Percentiles rank a stretch among this genome's conserved stretches.
phyloP scores from a whole-genome alignment of 1,140 invertebrate species.

The Nylanderia fulva region DNA sequence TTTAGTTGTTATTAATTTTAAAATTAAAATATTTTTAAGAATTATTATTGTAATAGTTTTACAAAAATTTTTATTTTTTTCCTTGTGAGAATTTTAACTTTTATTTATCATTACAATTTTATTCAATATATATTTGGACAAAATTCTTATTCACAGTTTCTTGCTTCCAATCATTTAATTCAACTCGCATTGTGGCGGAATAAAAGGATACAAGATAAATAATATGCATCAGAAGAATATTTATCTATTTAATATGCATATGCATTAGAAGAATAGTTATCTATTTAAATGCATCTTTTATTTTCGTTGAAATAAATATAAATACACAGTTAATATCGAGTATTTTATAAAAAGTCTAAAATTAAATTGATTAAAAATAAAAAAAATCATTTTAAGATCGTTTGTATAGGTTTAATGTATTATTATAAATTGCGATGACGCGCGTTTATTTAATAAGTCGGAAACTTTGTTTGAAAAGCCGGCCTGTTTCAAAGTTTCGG shows the following conservation, averaged over 20 bases:
- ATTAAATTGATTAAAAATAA: background rate
- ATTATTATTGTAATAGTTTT: background rate
- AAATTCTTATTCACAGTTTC: background rate
- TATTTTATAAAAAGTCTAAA: background rate
- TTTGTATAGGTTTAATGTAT: no score
- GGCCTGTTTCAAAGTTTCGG: background rate
- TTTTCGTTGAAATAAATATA: background rate
- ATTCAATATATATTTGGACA: background rate
- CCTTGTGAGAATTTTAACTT: no score
- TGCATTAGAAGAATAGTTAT: no score
- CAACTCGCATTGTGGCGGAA: background rate
- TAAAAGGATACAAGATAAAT: constrained; percentile 15
- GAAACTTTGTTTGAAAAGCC: background rate
- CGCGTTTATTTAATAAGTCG: background rate
- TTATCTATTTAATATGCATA: no score
- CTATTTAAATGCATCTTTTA: background rate
- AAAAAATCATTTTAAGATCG: no score
- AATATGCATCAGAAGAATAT: no score
- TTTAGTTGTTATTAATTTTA: no score
- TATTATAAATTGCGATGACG: background rate
- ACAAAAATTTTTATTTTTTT: background rate
- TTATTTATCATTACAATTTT: background rate
- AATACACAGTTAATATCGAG: background rate
- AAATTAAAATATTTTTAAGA: background rate
- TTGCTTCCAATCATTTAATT: background rate